Conservation (phyloP, 2,113 vertebrate genomes). For the Neoarius graeffei region DNA sequence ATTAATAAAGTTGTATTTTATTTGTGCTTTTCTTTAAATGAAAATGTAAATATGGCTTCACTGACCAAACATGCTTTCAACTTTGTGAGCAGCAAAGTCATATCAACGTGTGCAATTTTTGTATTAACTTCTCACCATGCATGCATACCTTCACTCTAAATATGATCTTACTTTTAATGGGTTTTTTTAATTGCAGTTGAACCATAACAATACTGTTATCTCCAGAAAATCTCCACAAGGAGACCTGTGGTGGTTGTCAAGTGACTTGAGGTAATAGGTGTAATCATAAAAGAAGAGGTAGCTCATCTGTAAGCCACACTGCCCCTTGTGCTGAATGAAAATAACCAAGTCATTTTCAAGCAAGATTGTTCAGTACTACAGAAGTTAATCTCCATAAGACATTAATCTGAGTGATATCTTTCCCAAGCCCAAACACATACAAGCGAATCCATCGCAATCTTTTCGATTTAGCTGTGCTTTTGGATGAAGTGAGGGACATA, state of each 20-base stretch:
- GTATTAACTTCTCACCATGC: neutral
- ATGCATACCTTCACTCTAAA: neutral
- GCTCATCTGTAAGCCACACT: neutral
- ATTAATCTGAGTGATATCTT: neutral
- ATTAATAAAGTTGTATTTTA: neutral
- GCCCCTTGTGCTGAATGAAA: neutral
- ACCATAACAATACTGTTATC: neutral
- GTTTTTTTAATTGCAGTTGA: neutral
- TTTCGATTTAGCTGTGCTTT: neutral
- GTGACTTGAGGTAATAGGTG: neutral
- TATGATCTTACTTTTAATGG: neutral
- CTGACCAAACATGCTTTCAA: neutral
- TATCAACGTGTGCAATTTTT: neutral
- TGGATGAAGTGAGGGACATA: conserved; percentile 39
- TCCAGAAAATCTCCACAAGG: neutral
- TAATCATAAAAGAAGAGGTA: conserved; percentile 1
- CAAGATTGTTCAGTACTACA: neutral
- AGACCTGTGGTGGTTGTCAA: neutral
- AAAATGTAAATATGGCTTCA: neutral
- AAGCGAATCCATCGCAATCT: neutral
- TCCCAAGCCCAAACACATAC: neutral
- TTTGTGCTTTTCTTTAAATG: neutral
- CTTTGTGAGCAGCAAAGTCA: neutral
- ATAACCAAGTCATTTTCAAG: neutral
- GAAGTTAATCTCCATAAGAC: neutral